phyloP scores from a whole-genome alignment of 1,140 invertebrate genomes.

The Forficula auricularia region DNA sequence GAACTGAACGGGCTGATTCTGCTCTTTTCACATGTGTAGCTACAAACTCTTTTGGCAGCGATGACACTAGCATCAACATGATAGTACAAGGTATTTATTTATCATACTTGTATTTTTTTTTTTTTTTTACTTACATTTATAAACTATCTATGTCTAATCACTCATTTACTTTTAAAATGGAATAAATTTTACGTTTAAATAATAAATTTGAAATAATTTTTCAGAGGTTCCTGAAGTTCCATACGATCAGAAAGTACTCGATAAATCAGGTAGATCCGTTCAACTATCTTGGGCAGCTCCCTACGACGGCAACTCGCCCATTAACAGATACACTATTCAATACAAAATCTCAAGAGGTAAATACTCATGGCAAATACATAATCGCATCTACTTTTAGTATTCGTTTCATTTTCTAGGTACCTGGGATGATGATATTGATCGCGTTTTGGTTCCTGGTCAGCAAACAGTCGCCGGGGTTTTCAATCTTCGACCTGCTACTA shows the following conservation, averaged over 20 bases:
- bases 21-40: constrained; percentile 87
- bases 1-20: constrained; percentile 76
- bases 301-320: constrained; percentile 87
- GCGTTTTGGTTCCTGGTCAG: constrained; percentile 66
- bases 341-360: constrained; percentile 79
- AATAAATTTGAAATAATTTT: constrained; percentile 7
- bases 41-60: constrained; percentile 85
- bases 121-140: constrained; percentile 6
- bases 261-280: constrained; percentile 77
- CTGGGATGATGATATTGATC: constrained; percentile 60
- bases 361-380: constrained; percentile 27
- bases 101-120: constrained; percentile 5
- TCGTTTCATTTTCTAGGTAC: constrained; percentile 21
- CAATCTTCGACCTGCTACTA: constrained; percentile 75
- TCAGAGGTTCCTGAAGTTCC: constrained; percentile 85
- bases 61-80: constrained; percentile 88
- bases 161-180: not conserved
- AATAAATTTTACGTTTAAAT: not conserved
- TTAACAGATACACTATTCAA: constrained; percentile 80
- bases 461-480: constrained; percentile 74
- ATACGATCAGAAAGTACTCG: constrained; percentile 72
- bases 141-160: constrained; percentile 4
- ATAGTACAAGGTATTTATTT: constrained; percentile 64
- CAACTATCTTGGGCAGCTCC: constrained; percentile 83
- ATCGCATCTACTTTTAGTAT: not conserved